phyloP scores from a whole-genome alignment of 2,113 vertebrate species.

The Lates calcarifer region DNA sequence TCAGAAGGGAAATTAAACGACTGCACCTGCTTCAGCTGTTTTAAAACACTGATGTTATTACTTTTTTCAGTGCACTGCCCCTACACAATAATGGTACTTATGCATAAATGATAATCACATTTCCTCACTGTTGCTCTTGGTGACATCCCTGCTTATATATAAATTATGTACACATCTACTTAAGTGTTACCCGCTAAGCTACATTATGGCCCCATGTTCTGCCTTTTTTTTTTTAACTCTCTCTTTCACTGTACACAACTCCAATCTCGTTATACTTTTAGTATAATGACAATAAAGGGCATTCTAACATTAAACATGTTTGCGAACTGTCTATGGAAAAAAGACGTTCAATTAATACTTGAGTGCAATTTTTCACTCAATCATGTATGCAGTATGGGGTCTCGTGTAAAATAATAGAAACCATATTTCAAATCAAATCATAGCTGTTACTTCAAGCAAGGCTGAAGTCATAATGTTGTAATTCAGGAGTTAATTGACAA shows the following conservation, averaged over 20 bases:
- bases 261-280: too few species aligned
- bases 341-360: not conserved
- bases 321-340: slow-evolving; percentile 15
- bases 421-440: slow-evolving; percentile 41
- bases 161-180: slow-evolving; percentile 73
- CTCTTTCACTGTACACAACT: slow-evolving; percentile 6
- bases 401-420: slow-evolving; percentile 37
- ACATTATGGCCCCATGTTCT: slow-evolving; percentile 41
- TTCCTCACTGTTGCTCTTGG: slow-evolving; percentile 64
- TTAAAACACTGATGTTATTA: slow-evolving; percentile 49
- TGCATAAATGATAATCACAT: slow-evolving; percentile 79
- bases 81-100: slow-evolving; percentile 65
- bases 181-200: slow-evolving; percentile 52
- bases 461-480: slow-evolving; percentile 20
- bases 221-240: slow-evolving; percentile 44
- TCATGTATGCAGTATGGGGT: not conserved
- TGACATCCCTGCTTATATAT: slow-evolving; percentile 72
- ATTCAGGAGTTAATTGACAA: slow-evolving; percentile 54
- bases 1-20: slow-evolving; percentile 19
- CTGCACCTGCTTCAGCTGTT: slow-evolving; percentile 22
- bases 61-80: slow-evolving; percentile 38
- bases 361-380: not conserved
- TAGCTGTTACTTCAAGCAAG: slow-evolving; percentile 14
- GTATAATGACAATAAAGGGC: too few species aligned
- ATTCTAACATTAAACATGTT: slow-evolving; percentile 33